Evolutionary conservation across 1,140 invertebrate genomes (phyloP), one percentile per base, ranked within the genome.

Genomic region (Apocrypta bakeri): DNA sequence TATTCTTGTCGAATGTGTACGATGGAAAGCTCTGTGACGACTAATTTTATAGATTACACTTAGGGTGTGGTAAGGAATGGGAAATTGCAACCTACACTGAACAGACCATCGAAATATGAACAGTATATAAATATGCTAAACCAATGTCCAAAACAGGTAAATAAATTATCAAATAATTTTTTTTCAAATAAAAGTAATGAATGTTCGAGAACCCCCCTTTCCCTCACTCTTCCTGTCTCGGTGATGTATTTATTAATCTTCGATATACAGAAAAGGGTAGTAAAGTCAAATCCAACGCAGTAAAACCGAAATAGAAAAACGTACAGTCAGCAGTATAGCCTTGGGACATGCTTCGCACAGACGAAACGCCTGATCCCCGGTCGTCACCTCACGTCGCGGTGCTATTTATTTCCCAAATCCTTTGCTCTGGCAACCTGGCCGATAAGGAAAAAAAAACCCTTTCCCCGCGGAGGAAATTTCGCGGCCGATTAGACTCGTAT

Each of bases 321-420:
- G 48, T 56, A 48, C 8, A 48, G 42, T 48, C 61, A n/a, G 61
- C 61, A 25, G 61, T 8, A 24, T 4, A 64, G 61, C 25, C n/a
- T n/a, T n/a, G n/a, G n/a, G n/a, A n/a, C n/a, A n/a, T n/a, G n/a
- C n/a, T n/a, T n/a, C n/a, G n/a, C n/a, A n/a, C n/a, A n/a, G n/a
- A n/a, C n/a, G 63, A 66, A 66, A 66, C 27, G 24, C 1, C 63
- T 66, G 63, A 66, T 27, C 27, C 25, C 63, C 63, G 24, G 24
- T 17, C 25, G 29, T 66, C 63, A 25, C 27, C 24, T 25, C 25
- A 2, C 63, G n/a, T n/a, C 21, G 17, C 48, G 25, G 14, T 21
- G 6, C 64, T 78, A 78, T 78, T 78, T 78, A 68, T 78, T 78
- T 78, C 63, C 12, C 61, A 78, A 78, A 68, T 68, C 61, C 76